These are phyloP conservation scores for Branchinecta sandiegonensis DNA, from an alignment of 2,888 invertebrate genomes.

Conservation along the genomic window DNA sequence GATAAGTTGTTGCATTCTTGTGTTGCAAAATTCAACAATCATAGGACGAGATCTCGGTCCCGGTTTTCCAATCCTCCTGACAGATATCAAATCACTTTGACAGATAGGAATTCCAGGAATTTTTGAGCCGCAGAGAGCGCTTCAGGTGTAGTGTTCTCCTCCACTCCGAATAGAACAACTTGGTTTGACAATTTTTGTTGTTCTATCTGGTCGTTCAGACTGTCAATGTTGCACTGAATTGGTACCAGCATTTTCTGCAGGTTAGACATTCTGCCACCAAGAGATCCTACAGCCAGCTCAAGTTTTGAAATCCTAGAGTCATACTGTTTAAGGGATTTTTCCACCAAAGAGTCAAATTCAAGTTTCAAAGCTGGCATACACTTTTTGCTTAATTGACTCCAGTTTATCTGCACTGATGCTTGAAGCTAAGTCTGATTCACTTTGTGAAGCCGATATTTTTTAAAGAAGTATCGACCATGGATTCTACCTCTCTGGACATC, in stretches of 20 bases:
- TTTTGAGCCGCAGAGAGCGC: background rate
- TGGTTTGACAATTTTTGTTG: background rate
- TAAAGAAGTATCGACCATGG: background rate
- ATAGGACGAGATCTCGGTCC: background rate
- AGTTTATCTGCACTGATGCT: background rate
- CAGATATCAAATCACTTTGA: slow-evolving; percentile 2
- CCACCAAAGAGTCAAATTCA: background rate
- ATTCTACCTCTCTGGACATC: background rate
- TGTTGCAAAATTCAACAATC: slow-evolving; percentile 8
- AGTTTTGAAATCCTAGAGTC: slow-evolving; percentile 3
- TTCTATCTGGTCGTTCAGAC: too few species aligned
- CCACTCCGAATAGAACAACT: background rate
- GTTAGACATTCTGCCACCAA: background rate
- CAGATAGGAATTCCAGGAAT: background rate
- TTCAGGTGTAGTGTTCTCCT: background rate
- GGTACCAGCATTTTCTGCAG: background rate
- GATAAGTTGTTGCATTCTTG: background rate
- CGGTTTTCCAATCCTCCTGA: background rate
- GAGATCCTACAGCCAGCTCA: background rate
- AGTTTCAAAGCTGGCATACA: background rate
- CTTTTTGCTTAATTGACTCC: background rate
- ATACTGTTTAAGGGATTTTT: slow-evolving; percentile 9
- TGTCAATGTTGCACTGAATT: too few species aligned
- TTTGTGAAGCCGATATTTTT: background rate
- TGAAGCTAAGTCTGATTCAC: background rate